Base-by-base conservation (phyloP, 2,888 invertebrate genomes). In the Fabriciana adippe region DNA sequence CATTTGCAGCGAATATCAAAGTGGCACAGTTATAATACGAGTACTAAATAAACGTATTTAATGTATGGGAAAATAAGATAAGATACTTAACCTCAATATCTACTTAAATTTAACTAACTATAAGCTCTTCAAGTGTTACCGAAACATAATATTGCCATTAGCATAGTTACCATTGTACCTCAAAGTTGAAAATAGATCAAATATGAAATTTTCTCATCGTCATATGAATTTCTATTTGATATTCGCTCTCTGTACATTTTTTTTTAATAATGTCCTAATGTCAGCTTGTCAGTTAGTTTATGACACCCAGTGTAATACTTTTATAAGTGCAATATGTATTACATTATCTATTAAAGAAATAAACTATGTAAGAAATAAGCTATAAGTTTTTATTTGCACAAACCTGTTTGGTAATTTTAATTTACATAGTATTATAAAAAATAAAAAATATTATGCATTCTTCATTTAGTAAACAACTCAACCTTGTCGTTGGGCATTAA, bases 101-200 rank as follows among this genome's bases (percentile, higher is more conserved):
- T 51, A 6, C 50, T 14, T 50, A 50, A 47, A 41, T 57, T 45
- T 56, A 18, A 18, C 14, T 41, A 15, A 16, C 2, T 47, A 18
- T 18, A 31, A 8, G 8, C 14, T 48, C 14, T 4, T 55, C 14
- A n/a, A 16, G 8, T n/a, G 15, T 57, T 18, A 59, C 35, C 59
- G 47, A 54, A 54, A 31, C 21, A 35, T 15, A 57, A 21, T 6
- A 35, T 66, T 60, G 54, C 66, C 66, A 66, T 66, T 60, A 21
- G 54, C n/a, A 53, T 59, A 64, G 64, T 57, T 70, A 64, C 56
- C 57, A 67, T 41, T 61, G 16, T 68, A 56, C 53, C 68, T 68
- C 53, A 50, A 31, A 55, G 47, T 45, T 60, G 53, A 59, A 16
- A 47, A 21, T 16, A 48, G 16, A 48, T 26, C 16, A 16, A 60